A percentile compares a stretch with the other conserved stretches of the same genome.
phyloP scores from a whole-genome alignment of 1,140 invertebrate genomes.

The Eurosta solidaginis region DNA sequence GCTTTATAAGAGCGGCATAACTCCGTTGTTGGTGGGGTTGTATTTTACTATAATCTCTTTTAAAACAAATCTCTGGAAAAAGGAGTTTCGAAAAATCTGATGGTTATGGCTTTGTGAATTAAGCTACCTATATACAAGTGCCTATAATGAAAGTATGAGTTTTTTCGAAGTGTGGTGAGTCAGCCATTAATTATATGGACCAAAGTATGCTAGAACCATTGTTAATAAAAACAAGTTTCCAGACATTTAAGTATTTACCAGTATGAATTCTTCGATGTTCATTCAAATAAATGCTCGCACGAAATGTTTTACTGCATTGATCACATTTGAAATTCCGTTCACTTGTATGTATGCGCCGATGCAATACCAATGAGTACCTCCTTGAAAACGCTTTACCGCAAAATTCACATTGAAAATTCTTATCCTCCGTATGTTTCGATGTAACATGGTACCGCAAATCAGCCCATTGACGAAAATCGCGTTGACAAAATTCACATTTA shows the following conservation, averaged over 20 bases:
- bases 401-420: constrained; percentile 87
- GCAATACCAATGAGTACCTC: constrained; percentile 91
- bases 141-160: no score
- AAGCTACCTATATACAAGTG: no score
- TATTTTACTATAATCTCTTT: no score
- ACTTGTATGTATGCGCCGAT: constrained; percentile 86
- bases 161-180: no score
- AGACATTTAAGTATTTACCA: constrained; percentile 60
- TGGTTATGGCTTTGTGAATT: no score
- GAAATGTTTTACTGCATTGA: constrained; percentile 79
- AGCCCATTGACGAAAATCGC: constrained; percentile 83
- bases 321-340: constrained; percentile 89
- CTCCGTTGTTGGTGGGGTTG: no score
- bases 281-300: constrained; percentile 82
- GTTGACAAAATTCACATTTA: constrained; percentile 75
- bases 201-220: no score
- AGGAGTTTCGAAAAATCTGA: no score
- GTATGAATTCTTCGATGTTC: constrained; percentile 92
- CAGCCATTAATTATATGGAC: no score
- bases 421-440: constrained; percentile 78
- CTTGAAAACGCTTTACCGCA: constrained; percentile 91
- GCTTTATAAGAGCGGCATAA: no score
- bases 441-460: constrained; percentile 89
- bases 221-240: no score
- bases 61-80: no score